Evolutionary conservation across 2,888 invertebrate genomes (phyloP).

Genomic region (Diogma glabrata): DNA sequence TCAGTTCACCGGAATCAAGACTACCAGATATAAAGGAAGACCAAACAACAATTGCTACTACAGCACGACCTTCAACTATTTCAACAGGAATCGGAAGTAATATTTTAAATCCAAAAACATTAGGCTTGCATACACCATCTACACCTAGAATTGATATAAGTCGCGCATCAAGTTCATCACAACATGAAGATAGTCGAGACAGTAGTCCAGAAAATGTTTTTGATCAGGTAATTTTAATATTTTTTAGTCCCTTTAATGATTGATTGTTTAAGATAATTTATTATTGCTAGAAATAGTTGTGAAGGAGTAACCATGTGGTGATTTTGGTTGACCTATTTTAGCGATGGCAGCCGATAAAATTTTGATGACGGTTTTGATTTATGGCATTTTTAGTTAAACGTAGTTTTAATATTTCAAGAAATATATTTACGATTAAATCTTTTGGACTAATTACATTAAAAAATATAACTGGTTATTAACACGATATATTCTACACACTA

Average conservation of each 20-base stretch:
- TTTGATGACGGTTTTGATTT: too few species aligned
- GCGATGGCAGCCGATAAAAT: too few species aligned
- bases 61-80: constrained; percentile 4
- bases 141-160: constrained; percentile 84
- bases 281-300: background rate
- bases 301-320: background rate
- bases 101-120: constrained; percentile 27
- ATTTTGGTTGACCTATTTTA: background rate
- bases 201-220: constrained; percentile 77
- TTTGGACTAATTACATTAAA: too few species aligned
- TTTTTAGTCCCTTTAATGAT: constrained; percentile 14
- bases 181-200: constrained; percentile 69
- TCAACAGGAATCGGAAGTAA: constrained; percentile 6
- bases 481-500: too few species aligned
- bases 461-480: too few species aligned
- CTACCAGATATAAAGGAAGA: constrained; percentile 26
- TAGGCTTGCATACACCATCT: constrained; percentile 47
- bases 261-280: constrained; percentile 17
- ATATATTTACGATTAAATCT: too few species aligned
- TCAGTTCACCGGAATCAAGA: background rate
- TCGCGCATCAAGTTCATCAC: constrained; percentile 77
- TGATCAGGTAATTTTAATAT: constrained; percentile 41
- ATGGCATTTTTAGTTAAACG: too few species aligned
- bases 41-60: constrained; percentile 13
- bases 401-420: too few species aligned